Conservation (phyloP, 1,140 invertebrate species). For the Pemphigus obesinymphae region DNA sequence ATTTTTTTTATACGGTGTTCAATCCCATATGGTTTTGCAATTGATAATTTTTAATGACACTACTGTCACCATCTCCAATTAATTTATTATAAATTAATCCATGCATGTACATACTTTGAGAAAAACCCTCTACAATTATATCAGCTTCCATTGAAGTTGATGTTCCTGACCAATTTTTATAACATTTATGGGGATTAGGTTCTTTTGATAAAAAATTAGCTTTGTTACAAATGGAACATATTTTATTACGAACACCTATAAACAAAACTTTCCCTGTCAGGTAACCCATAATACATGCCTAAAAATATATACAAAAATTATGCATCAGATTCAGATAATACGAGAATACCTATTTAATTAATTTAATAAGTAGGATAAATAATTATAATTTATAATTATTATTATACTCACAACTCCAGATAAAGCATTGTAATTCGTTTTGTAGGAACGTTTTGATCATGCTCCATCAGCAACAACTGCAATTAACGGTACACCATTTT, state of each 20-base stretch:
- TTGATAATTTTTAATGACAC: not conserved
- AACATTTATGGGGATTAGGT: not conserved
- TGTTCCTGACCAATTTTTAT: not conserved
- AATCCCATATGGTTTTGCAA: not conserved
- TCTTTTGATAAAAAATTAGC: not conserved
- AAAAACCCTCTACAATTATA: not conserved
- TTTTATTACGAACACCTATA: not conserved
- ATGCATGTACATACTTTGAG: not conserved
- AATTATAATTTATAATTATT: not conserved
- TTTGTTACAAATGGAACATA: not conserved
- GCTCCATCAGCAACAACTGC: slow-evolving; percentile 49
- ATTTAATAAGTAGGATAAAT: no score
- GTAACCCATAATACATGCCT: not conserved
- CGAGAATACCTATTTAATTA: no score
- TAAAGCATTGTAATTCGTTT: slow-evolving; percentile 48
- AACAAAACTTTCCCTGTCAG: not conserved
- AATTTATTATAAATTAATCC: slow-evolving; percentile 2
- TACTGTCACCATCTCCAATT: slow-evolving; percentile 27
- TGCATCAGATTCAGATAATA: not conserved
- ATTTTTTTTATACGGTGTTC: not conserved
- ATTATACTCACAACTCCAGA: slow-evolving; percentile 46
- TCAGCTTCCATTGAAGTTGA: no score
- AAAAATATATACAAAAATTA: not conserved
- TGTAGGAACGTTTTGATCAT: slow-evolving; percentile 49
- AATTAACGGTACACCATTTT: slow-evolving; percentile 46